Percentiles rank a stretch among this genome's conserved stretches.
phyloP scores from a whole-genome alignment of 1,140 invertebrate genomes.

The Varroa destructor region DNA sequence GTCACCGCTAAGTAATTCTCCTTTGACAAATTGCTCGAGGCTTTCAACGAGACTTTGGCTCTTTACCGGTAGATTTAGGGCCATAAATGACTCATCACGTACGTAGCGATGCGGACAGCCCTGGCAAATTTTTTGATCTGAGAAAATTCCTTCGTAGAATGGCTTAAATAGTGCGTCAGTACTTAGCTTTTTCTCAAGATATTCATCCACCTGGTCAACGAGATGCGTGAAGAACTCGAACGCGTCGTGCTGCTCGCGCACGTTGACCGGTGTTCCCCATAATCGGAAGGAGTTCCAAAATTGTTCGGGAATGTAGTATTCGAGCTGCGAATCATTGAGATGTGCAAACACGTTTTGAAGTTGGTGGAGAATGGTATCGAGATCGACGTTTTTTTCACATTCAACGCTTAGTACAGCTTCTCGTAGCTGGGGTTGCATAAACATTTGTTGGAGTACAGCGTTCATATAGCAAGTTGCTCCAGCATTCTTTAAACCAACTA shows the following conservation, averaged over 20 bases:
- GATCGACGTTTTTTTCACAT: slow-evolving; percentile 39
- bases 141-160: slow-evolving; percentile 48
- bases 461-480: slow-evolving; percentile 55
- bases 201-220: slow-evolving; percentile 49
- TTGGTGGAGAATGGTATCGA: slow-evolving; percentile 42
- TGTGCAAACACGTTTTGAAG: slow-evolving; percentile 50
- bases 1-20: slow-evolving; percentile 49
- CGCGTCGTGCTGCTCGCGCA: slow-evolving; percentile 52
- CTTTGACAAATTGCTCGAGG: slow-evolving; percentile 50
- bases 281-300: slow-evolving; percentile 51
- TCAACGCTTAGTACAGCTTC: slow-evolving; percentile 44
- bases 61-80: slow-evolving; percentile 48
- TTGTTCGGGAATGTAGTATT: slow-evolving; percentile 48
- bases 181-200: slow-evolving; percentile 39
- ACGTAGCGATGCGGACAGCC: slow-evolving; percentile 51
- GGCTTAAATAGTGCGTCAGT: slow-evolving; percentile 38
- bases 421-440: slow-evolving; percentile 45
- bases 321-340: slow-evolving; percentile 46
- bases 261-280: slow-evolving; percentile 48
- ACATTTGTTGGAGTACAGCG: slow-evolving; percentile 49
- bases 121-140: slow-evolving; percentile 51
- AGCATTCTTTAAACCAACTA: slow-evolving; percentile 51
- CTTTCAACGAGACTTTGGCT: slow-evolving; percentile 48
- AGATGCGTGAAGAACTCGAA: slow-evolving; percentile 48
- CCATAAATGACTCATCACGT: slow-evolving; percentile 49